Percentiles rank a stretch among this genome's conserved stretches.
phyloP scores from a whole-genome alignment of 1,140 invertebrate genomes.

The Aporrectodea caliginosa region DNA sequence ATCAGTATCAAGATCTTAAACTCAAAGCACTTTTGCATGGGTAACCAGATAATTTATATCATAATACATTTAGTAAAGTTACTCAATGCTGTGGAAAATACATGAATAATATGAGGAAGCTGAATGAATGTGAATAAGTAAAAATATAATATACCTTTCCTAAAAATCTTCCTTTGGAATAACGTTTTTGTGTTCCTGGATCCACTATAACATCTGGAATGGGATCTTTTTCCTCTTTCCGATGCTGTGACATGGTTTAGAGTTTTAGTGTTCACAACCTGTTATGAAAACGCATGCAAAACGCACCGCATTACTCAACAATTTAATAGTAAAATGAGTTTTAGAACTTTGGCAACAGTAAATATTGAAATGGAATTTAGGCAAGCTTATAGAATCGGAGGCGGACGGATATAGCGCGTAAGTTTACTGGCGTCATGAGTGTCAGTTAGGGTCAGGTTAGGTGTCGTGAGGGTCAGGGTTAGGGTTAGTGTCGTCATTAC shows the following conservation, averaged over 20 bases:
- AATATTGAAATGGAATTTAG: too few species aligned
- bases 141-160: constrained; percentile 10
- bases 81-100: neutral
- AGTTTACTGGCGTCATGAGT: too few species aligned
- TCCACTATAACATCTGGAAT: constrained; percentile 6
- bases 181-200: neutral
- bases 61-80: neutral
- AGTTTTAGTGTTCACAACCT: too few species aligned
- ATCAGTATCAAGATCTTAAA: neutral
- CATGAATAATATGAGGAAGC: neutral
- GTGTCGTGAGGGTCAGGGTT: too few species aligned
- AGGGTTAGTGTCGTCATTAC: too few species aligned
- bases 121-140: neutral
- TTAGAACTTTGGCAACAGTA: too few species aligned
- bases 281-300: too few species aligned
- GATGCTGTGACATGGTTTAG: neutral
- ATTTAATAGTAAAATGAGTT: too few species aligned
- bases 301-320: too few species aligned
- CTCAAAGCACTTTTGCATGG: neutral
- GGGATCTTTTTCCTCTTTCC: neutral
- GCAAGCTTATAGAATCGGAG: too few species aligned
- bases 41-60: neutral
- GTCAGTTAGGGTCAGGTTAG: too few species aligned
- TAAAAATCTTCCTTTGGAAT: constrained; percentile 16
- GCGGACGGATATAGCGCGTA: too few species aligned